These are phyloP conservation scores for Empidonax traillii DNA, from an alignment of 2,113 vertebrate genomes.

Conservation along the genomic window DNA sequence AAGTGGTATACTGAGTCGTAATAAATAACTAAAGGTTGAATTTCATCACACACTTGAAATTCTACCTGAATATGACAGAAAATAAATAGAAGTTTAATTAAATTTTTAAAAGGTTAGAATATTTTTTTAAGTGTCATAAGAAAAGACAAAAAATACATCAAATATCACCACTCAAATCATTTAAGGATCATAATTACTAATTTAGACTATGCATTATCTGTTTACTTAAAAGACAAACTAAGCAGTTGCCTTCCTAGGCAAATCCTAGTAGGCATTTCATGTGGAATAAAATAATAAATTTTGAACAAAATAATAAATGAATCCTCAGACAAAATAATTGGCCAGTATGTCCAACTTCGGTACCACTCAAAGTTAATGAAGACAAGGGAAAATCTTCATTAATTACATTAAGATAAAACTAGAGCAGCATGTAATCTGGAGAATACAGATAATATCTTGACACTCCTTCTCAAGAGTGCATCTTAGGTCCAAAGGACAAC, in stretches of 20 bases:
- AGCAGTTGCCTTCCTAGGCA: too few relatives aligned
- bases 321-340: neutral
- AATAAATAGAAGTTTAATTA: neutral
- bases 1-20: neutral
- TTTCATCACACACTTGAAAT: neutral
- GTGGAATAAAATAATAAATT: neutral
- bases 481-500: neutral
- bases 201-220: neutral
- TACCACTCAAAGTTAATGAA: neutral
- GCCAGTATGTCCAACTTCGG: neutral
- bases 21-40: neutral
- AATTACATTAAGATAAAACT: neutral
- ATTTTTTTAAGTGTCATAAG: neutral
- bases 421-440: neutral
- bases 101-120: neutral
- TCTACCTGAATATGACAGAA: neutral
- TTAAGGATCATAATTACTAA: neutral
- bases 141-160: neutral
- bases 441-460: neutral
- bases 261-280: neutral
- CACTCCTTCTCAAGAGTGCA: neutral
- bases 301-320: neutral
- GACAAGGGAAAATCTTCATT: neutral
- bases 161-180: neutral
- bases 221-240: neutral